Conservation (phyloP, 2,113 vertebrate genomes). For the Gobio gobio region DNA sequence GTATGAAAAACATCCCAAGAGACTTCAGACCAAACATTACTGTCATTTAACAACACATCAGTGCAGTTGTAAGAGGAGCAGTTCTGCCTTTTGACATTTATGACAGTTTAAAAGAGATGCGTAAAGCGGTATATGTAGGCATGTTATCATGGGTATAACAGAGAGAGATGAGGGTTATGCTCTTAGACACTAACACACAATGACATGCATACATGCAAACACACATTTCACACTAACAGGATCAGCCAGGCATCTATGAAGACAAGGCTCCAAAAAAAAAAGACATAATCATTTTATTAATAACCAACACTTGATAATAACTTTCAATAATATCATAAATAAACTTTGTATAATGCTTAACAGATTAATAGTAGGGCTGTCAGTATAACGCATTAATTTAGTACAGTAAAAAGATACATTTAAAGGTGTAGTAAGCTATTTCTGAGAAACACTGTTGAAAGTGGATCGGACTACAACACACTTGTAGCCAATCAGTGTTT, state of each 20-base stretch:
- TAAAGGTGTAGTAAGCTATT: too few relatives aligned
- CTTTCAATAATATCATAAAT: too few relatives aligned
- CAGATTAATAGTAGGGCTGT: too few relatives aligned
- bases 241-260: neutral
- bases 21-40: conserved; percentile 16
- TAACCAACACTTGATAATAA: too few relatives aligned
- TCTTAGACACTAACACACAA: neutral
- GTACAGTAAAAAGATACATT: too few relatives aligned
- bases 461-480: too few relatives aligned
- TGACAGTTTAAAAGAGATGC: neutral
- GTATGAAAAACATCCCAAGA: neutral
- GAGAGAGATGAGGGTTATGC: neutral
- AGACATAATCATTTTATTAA: too few relatives aligned
- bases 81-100: conserved; percentile 41
- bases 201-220: neutral
- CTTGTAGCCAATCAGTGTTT: too few relatives aligned
- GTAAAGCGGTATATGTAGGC: neutral
- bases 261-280: neutral
- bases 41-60: conserved; percentile 41
- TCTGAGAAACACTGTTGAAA: too few relatives aligned
- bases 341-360: too few relatives aligned
- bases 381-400: too few relatives aligned
- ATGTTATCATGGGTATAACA: neutral
- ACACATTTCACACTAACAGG: neutral
- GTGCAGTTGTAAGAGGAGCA: neutral